A percentile compares a stretch with the other conserved stretches of the same genome.
These are phyloP conservation scores for Corythoichthys haematopterus DNA, from an alignment of 2,113 vertebrate genomes.

Conservation along the genomic window DNA sequence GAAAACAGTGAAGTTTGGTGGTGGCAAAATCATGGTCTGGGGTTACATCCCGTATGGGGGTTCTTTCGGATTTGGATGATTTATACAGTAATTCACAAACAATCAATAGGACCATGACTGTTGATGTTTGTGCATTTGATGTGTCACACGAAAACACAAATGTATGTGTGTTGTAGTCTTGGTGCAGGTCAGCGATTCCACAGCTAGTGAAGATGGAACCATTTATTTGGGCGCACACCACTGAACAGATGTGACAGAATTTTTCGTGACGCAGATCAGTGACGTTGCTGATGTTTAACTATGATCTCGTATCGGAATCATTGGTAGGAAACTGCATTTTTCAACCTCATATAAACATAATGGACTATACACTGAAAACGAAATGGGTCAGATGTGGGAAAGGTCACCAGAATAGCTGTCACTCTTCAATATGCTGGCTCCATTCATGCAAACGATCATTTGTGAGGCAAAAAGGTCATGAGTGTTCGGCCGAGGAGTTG, in stretches of 20 bases:
- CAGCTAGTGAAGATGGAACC: constrained; percentile 42
- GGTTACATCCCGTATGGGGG: too few species aligned
- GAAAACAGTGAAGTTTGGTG: too few species aligned
- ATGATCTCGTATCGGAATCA: constrained; percentile 28
- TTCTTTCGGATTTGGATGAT: too few species aligned
- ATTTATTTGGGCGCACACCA: constrained; percentile 50
- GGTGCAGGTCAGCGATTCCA: constrained; percentile 44
- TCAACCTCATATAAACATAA: constrained; percentile 13
- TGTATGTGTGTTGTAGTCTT: constrained; percentile 18
- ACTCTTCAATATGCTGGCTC: too few species aligned
- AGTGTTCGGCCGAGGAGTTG: too few species aligned
- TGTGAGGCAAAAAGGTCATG: neutral
- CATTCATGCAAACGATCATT: neutral
- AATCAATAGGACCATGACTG: constrained; percentile 30
- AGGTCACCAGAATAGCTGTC: too few species aligned
- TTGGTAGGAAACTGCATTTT: constrained; percentile 9
- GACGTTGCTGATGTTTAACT: constrained; percentile 13
- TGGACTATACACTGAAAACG: neutral
- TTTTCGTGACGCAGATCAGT: constrained; percentile 48
- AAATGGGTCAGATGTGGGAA: neutral
- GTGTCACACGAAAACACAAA: constrained; percentile 21
- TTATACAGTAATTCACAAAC: too few species aligned
- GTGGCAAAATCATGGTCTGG: too few species aligned
- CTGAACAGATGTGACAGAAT: too few species aligned
- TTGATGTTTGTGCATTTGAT: constrained; percentile 1